Conservation (phyloP, 2,888 invertebrate genomes). For the Chymomyza fuscimana region DNA sequence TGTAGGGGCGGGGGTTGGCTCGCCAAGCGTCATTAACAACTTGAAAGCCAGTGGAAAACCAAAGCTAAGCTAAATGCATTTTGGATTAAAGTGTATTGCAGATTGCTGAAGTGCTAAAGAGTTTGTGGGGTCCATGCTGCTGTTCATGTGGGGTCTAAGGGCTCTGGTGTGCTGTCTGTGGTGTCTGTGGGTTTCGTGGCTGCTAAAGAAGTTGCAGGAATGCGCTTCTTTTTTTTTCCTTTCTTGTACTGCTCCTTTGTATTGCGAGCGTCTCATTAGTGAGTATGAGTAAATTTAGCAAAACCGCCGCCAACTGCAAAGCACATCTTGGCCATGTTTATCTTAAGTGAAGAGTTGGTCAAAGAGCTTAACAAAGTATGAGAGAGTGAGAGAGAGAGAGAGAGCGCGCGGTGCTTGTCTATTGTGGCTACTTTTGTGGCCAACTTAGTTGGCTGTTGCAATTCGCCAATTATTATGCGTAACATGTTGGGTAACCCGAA, state of each 20-base stretch:
- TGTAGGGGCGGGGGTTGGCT: neutral
- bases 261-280: slow-evolving; percentile 1
- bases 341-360: neutral
- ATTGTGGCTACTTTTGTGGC: slow-evolving; percentile 9
- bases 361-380: too few relatives aligned
- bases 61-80: slow-evolving; percentile 1
- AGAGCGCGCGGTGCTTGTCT: neutral
- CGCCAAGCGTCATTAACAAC: slow-evolving; percentile 9
- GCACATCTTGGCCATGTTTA: neutral
- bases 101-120: neutral
- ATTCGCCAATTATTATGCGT: slow-evolving; percentile 67
- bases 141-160: too few relatives aligned
- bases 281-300: slow-evolving; percentile 14
- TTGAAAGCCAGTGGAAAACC: neutral
- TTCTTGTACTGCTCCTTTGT: neutral
- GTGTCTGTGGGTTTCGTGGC: too few relatives aligned
- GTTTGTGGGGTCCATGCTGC: too few relatives aligned
- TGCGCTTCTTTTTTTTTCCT: neutral
- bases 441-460: slow-evolving; percentile 38
- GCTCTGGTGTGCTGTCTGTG: too few relatives aligned
- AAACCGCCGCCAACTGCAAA: neutral
- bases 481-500: slow-evolving; percentile 60
- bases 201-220: neutral
- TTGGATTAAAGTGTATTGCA: neutral
- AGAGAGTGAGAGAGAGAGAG: too few relatives aligned